Percentiles rank a stretch among this genome's conserved stretches.
Evolutionary conservation across 1,140 invertebrate species (phyloP).

Genomic region (Caenorhabditis briggsae): DNA sequence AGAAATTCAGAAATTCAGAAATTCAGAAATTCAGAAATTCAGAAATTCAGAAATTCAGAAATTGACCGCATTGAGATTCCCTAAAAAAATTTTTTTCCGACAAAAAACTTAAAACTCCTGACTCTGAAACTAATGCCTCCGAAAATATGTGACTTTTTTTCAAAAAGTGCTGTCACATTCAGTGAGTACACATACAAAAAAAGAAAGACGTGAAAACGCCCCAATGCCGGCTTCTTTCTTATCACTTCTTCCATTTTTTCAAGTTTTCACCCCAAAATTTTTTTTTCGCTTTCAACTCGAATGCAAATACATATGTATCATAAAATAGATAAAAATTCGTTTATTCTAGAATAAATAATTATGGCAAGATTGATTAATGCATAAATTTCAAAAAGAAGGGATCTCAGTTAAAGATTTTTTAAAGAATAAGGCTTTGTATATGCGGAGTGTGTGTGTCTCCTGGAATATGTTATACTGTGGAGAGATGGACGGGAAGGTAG

Average conservation of each 20-base stretch:
- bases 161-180: neutral
- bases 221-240: constrained; percentile 20
- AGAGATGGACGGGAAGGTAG: constrained; percentile 28
- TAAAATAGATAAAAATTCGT: constrained; percentile 21
- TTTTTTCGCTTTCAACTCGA: neutral
- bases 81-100: no score
- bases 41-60: no score
- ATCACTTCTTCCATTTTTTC: constrained; percentile 1
- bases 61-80: no score
- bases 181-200: constrained; percentile 18
- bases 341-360: constrained; percentile 49
- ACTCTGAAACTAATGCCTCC: neutral
- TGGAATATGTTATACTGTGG: constrained; percentile 28
- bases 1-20: no score
- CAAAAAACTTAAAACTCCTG: no score
- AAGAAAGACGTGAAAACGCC: constrained; percentile 35
- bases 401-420: neutral
- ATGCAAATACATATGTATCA: neutral
- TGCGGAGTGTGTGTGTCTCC: neutral
- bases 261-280: neutral
- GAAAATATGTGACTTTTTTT: neutral
- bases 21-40: no score
- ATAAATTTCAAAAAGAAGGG: neutral
- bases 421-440: neutral
- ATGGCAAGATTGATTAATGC: constrained; percentile 49